Conservation (phyloP, 2,113 vertebrate species). For the Albula goreensis region DNA sequence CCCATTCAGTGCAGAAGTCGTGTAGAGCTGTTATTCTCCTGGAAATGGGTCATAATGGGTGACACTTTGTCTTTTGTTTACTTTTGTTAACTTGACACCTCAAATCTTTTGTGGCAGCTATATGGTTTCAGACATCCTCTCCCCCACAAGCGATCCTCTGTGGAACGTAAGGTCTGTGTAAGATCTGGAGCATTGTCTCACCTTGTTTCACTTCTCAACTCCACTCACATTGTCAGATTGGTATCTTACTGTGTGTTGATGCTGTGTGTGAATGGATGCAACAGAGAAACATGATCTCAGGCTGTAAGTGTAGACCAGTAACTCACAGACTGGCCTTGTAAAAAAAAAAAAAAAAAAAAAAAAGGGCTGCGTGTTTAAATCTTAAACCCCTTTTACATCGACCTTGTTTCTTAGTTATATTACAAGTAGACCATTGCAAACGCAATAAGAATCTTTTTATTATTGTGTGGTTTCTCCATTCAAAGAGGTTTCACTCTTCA, state of each 20-base stretch:
- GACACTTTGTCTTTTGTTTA: not conserved
- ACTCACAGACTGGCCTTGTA: not conserved
- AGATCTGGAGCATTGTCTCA: slow-evolving; percentile 33
- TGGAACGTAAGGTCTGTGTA: slow-evolving; percentile 37
- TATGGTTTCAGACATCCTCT: slow-evolving; percentile 33
- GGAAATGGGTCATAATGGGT: not conserved
- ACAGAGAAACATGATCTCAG: slow-evolving; percentile 19
- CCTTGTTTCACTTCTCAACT: slow-evolving; percentile 35
- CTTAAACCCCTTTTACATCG: no score
- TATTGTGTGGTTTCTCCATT: not conserved
- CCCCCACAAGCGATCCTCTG: slow-evolving; percentile 20
- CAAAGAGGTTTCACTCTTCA: no score
- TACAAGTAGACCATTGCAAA: not conserved
- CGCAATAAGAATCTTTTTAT: not conserved
- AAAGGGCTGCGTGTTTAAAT: not conserved
- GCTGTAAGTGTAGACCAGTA: not conserved
- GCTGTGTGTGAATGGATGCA: slow-evolving; percentile 76
- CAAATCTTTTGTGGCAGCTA: not conserved
- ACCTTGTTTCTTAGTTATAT: no score
- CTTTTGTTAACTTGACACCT: slow-evolving; percentile 6
- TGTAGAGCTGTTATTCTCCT: not conserved
- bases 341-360: no score
- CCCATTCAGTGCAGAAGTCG: not conserved
- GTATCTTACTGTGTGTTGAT: slow-evolving; percentile 74
- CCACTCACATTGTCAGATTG: slow-evolving; percentile 67